A percentile compares a stretch with the other conserved stretches of the same genome.
Conservation (phyloP, 2,113 vertebrate genomes). For the Genyomyrus donnyi region DNA sequence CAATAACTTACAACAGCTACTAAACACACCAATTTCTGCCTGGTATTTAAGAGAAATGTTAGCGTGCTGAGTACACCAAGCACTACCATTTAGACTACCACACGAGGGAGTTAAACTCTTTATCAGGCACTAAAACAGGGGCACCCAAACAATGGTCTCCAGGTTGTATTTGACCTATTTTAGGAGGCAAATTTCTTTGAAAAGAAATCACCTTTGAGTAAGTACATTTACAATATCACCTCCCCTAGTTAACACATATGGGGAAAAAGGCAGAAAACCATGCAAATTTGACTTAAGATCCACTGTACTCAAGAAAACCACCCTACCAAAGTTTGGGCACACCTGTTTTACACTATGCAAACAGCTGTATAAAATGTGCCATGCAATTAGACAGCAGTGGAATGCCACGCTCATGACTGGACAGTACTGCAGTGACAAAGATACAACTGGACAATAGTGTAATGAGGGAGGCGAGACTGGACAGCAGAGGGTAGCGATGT, state of each 20-base stretch:
- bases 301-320: not conserved
- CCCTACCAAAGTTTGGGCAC: not conserved
- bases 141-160: slow-evolving; percentile 12
- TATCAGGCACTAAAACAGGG: slow-evolving; percentile 15
- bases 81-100: not conserved
- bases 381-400: not conserved
- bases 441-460: not conserved
- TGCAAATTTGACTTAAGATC: slow-evolving; percentile 2
- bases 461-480: not conserved
- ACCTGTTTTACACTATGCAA: not conserved
- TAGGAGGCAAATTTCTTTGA: not conserved
- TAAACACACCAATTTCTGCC: slow-evolving; percentile 7
- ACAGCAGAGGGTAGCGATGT: slow-evolving; percentile 6
- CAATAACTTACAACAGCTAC: slow-evolving; percentile 1
- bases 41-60: not conserved
- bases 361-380: slow-evolving; percentile 6
- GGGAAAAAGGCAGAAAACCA: not conserved
- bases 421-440: not conserved
- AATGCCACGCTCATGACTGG: not conserved
- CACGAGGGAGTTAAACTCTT: not conserved
- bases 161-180: slow-evolving; percentile 2
- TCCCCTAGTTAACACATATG: not conserved
- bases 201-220: not conserved
- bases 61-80: not conserved
- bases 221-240: slow-evolving; percentile 6